phyloP scores from a whole-genome alignment of 2,113 vertebrate species.

The Psettodes erumei region DNA sequence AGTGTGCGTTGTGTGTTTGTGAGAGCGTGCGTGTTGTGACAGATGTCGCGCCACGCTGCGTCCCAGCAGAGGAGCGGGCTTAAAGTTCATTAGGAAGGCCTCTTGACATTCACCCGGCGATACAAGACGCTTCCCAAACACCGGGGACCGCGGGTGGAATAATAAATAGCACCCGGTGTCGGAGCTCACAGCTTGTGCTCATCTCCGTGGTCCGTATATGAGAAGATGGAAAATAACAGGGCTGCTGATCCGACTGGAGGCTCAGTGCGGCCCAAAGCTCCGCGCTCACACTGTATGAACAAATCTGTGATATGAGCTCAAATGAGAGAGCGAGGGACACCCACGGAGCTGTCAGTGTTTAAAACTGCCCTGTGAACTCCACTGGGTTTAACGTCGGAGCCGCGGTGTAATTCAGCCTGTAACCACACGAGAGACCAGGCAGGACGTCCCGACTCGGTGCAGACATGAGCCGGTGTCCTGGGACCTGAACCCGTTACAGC shows the following conservation, averaged over 20 bases:
- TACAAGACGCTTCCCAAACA: constrained; percentile 64
- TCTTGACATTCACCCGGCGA: constrained; percentile 67
- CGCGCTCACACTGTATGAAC: constrained; percentile 5
- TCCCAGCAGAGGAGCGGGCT: constrained; percentile 69
- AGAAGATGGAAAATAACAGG: neutral
- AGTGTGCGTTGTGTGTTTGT: constrained; percentile 28
- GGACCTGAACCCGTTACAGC: constrained; percentile 57
- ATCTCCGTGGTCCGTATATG: neutral
- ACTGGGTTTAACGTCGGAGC: constrained; percentile 55
- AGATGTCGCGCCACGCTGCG: constrained; percentile 76
- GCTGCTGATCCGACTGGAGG: too few relatives aligned
- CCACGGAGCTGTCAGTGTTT: constrained; percentile 49
- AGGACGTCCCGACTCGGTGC: constrained; percentile 57
- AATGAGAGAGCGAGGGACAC: constrained; percentile 19
- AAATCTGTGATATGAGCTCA: constrained; percentile 25
- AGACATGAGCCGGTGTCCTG: constrained; percentile 22
- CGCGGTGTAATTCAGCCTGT: constrained; percentile 55
- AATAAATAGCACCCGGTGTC: too few relatives aligned
- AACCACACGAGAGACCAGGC: constrained; percentile 61
- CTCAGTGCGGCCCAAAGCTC: accelerated
- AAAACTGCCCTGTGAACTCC: constrained; percentile 55
- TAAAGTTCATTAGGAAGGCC: constrained; percentile 68
- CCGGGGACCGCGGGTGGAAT: constrained; percentile 49
- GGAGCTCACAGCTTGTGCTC: neutral
- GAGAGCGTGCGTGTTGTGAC: constrained; percentile 69